Base-by-base conservation (phyloP, 2,888 invertebrate species). In the Gisinianus flammeolus region DNA sequence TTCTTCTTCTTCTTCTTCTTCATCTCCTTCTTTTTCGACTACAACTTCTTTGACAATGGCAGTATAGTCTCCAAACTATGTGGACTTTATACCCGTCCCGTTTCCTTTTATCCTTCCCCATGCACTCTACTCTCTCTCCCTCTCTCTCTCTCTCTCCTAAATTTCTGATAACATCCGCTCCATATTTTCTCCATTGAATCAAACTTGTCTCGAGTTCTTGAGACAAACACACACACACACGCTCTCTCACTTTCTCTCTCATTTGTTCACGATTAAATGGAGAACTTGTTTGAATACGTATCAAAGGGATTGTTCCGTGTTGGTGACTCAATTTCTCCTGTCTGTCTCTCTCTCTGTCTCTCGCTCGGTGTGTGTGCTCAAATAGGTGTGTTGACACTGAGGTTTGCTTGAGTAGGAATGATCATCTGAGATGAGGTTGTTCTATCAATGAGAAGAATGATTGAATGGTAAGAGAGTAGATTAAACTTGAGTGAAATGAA, bases 381-480 rank as follows among this genome's bases (percentile, higher is more conserved):
- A 67, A 24, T 67, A 2, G 28, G 31, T 31, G 67, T 33, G 67
- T 67, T 67, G 31, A 33, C 67, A 33, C 31, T 67, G 31, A 26
- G 31, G 31, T 28, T 67, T 67, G 2, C 56, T 56, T 56, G 56
- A n/a, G 12, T 24, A 62, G 22, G 24, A 62, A 24, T 62, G 62
- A 62, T 62, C 62, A 62, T 62, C 62, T 62, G 24, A 62, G 62
- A 62, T 24, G 2, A 5, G 26, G 22, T 26, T 67, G 16, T 12
- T 69, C 22, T 44, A 19, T 69, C 33, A 54, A 71, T 71, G 56
- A 76, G 54, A 31, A 8, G 31, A 58, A 67, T 28, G 75, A 67
- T 66, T 66, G 75, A 54, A 75, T 35, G 68, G 68, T 31, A 16
- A 66, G 74, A 64, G 75, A 54, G 30, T 16, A 75, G 54, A 67